These are phyloP conservation scores for Heliconius himera DNA, from an alignment of 1,140 invertebrate genomes.

Conservation along the genomic window DNA sequence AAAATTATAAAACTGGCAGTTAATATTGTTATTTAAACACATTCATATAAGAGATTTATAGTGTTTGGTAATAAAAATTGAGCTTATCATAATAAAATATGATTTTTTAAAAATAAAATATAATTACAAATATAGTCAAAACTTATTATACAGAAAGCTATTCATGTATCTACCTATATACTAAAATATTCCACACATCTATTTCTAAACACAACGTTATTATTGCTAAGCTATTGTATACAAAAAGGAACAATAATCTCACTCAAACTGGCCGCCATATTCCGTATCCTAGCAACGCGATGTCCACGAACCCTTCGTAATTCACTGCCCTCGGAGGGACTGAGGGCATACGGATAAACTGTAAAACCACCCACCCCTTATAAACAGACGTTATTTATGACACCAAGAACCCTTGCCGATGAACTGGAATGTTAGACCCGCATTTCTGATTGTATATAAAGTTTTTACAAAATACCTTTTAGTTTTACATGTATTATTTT, in stretches of 20 bases:
- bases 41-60: too few relatives aligned
- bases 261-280: constrained; percentile 9
- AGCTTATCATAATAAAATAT: too few relatives aligned
- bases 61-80: too few relatives aligned
- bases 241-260: background rate
- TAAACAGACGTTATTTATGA: constrained; percentile 40
- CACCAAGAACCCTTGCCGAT: constrained; percentile 40
- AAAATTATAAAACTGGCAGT: too few relatives aligned
- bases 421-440: constrained; percentile 18
- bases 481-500: background rate
- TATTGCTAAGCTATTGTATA: background rate
- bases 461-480: background rate
- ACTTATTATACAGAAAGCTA: background rate
- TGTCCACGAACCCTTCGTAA: constrained; percentile 35
- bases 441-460: constrained; percentile 6
- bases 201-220: background rate
- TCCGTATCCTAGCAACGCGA: constrained; percentile 34
- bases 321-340: constrained; percentile 35
- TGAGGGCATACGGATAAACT: constrained; percentile 38
- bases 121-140: too few relatives aligned
- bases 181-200: too few relatives aligned
- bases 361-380: constrained; percentile 37
- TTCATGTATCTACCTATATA: too few relatives aligned
- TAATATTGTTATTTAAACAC: too few relatives aligned
- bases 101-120: too few relatives aligned